These are phyloP conservation scores for Leucozona laternaria DNA, from an alignment of 2,888 invertebrate species.

Conservation along the genomic window DNA sequence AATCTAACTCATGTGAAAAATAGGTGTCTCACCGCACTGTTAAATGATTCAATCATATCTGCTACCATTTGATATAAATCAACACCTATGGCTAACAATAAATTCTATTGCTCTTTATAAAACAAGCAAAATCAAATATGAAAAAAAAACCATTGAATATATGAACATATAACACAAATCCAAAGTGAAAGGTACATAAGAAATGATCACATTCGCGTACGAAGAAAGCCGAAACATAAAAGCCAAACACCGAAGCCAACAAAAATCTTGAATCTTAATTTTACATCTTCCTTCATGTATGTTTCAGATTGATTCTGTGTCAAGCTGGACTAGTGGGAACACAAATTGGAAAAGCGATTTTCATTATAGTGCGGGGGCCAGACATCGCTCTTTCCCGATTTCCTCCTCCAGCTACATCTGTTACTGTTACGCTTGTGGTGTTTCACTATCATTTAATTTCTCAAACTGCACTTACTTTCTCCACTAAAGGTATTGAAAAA, in stretches of 20 bases:
- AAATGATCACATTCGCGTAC: not conserved
- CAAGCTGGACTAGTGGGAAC: not conserved
- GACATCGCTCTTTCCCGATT: not conserved
- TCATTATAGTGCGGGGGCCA: constrained; percentile 1
- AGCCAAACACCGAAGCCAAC: not conserved
- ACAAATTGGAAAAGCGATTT: constrained; percentile 8
- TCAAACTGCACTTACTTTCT: not conserved
- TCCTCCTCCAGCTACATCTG: not conserved
- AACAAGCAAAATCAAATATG: not conserved
- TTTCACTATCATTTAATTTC: not conserved
- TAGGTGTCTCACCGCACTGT: not conserved
- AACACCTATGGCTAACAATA: not conserved
- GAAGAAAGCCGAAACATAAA: constrained; percentile 11
- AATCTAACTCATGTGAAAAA: too few species aligned
- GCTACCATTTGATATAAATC: not conserved
- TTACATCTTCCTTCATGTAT: not conserved
- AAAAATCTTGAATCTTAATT: not conserved
- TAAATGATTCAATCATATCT: not conserved
- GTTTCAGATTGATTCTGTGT: not conserved
- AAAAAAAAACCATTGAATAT: not conserved
- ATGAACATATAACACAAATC: not conserved
- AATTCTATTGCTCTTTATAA: not conserved
- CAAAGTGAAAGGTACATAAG: not conserved
- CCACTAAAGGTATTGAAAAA: not conserved
- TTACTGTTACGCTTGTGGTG: too few species aligned